These are phyloP conservation scores for Mylabris phalerata DNA, from an alignment of 1,140 invertebrate genomes.

Conservation along the genomic window DNA sequence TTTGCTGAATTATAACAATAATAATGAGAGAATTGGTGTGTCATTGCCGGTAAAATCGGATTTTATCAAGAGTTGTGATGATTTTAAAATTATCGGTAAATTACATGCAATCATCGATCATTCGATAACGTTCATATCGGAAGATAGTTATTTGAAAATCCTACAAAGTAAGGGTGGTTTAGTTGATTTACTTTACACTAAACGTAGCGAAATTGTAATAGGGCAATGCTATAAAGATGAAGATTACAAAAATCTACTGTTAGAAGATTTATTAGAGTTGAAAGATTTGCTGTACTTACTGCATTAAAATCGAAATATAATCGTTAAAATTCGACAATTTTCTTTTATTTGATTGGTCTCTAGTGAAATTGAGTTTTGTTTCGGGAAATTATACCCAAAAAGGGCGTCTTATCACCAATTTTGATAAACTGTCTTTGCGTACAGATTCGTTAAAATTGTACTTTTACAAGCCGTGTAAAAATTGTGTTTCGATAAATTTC, in stretches of 20 bases:
- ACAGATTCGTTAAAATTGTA: too few species aligned
- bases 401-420: too few species aligned
- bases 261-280: slow-evolving; percentile 19
- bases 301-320: too few species aligned
- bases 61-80: slow-evolving; percentile 13
- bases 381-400: too few species aligned
- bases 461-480: too few species aligned
- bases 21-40: background rate
- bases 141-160: slow-evolving; percentile 3
- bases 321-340: too few species aligned
- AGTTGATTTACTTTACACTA: slow-evolving; percentile 14
- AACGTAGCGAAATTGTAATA: slow-evolving; percentile 10
- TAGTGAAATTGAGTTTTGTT: too few species aligned
- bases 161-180: slow-evolving; percentile 13
- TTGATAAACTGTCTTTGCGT: too few species aligned
- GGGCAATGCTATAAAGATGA: slow-evolving; percentile 7
- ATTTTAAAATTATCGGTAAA: slow-evolving; percentile 13
- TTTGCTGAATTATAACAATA: background rate
- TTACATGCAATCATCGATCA: slow-evolving; percentile 15
- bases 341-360: too few species aligned
- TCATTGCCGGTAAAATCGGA: slow-evolving; percentile 4
- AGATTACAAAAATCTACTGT: slow-evolving; percentile 15
- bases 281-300: slow-evolving; percentile 13
- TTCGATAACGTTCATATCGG: slow-evolving; percentile 7
- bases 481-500: too few species aligned